Evolutionary conservation across 2,888 invertebrate genomes (phyloP).

Genomic region (Danaus chrysippus): DNA sequence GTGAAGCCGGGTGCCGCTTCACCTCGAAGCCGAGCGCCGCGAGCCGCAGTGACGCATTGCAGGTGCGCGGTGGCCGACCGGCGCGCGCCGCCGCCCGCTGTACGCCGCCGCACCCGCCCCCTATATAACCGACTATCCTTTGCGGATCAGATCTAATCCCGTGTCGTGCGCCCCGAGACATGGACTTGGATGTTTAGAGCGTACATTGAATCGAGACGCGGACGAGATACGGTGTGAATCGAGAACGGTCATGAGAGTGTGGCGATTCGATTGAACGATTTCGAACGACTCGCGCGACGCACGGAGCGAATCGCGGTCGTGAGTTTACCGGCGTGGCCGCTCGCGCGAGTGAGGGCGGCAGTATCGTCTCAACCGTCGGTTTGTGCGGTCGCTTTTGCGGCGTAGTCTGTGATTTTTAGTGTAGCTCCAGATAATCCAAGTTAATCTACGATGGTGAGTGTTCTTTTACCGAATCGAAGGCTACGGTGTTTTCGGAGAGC

Average conservation of each 20-base stretch:
- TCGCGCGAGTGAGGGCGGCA: slow-evolving; percentile 79
- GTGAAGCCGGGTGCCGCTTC: slow-evolving; percentile 33
- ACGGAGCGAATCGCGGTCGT: slow-evolving; percentile 69
- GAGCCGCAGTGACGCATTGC: slow-evolving; percentile 88
- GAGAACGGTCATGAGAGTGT: slow-evolving; percentile 69
- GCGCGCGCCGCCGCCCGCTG: slow-evolving; percentile 84
- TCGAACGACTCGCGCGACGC: slow-evolving; percentile 69
- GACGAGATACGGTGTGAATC: slow-evolving; percentile 53
- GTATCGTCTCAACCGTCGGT: slow-evolving; percentile 79
- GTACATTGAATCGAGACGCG: slow-evolving; percentile 40
- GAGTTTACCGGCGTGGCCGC: slow-evolving; percentile 72
- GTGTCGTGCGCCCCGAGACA: slow-evolving; percentile 74
- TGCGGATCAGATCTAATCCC: slow-evolving; percentile 81
- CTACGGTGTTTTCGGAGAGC: slow-evolving; percentile 61
- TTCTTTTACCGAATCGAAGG: slow-evolving; percentile 66
- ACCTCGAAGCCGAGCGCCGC: slow-evolving; percentile 44
- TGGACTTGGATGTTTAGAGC: slow-evolving; percentile 70
- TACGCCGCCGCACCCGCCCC: slow-evolving; percentile 86
- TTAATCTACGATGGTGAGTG: slow-evolving; percentile 80
- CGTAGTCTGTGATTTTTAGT: slow-evolving; percentile 80
- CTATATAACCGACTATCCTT: slow-evolving; percentile 83
- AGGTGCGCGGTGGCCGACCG: slow-evolving; percentile 90
- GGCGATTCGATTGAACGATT: slow-evolving; percentile 69
- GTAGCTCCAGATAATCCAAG: slow-evolving; percentile 80
- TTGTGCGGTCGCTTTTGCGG: slow-evolving; percentile 77